Evolutionary conservation across 2,888 invertebrate genomes (phyloP).

Genomic region (Asteroscopus sphinx): DNA sequence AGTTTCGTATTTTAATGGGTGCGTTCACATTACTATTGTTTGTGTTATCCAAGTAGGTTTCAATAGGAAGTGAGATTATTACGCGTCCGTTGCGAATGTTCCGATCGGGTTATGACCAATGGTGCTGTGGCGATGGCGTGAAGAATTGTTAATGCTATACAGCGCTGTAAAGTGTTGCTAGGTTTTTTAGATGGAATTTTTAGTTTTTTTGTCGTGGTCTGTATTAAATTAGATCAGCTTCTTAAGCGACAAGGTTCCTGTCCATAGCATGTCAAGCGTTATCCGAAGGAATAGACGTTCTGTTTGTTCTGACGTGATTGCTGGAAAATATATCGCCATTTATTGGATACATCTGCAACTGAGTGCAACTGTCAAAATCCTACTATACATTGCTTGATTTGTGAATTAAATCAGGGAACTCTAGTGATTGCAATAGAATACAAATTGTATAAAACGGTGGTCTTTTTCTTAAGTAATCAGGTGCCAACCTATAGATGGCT

Average conservation of each 20-base stretch:
- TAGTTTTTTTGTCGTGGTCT: slow-evolving; percentile 14
- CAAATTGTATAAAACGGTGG: too few relatives aligned
- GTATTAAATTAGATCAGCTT: slow-evolving; percentile 3
- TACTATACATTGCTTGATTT: too few relatives aligned
- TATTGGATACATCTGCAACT: too few relatives aligned
- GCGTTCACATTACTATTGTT: slow-evolving; percentile 84
- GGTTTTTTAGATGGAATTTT: slow-evolving; percentile 39
- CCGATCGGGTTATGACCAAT: slow-evolving; percentile 59
- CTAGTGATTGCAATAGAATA: too few relatives aligned
- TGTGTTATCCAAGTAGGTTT: slow-evolving; percentile 77
- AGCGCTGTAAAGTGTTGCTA: slow-evolving; percentile 34
- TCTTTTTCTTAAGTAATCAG: too few relatives aligned
- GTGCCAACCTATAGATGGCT: too few relatives aligned
- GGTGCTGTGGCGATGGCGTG: slow-evolving; percentile 49
- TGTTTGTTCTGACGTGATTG: too few relatives aligned
- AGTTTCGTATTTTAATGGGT: slow-evolving; percentile 85
- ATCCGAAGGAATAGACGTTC: not conserved
- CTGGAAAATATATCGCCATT: too few relatives aligned
- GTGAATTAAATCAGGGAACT: too few relatives aligned
- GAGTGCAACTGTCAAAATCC: too few relatives aligned
- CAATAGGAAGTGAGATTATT: slow-evolving; percentile 75
- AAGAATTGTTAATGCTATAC: slow-evolving; percentile 53
- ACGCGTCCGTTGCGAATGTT: slow-evolving; percentile 64
- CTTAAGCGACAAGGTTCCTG: slow-evolving; percentile 3
- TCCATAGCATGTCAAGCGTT: not conserved